Evolutionary conservation across 2,113 vertebrate species (phyloP).

Genomic region (Tupaia chinensis): DNA sequence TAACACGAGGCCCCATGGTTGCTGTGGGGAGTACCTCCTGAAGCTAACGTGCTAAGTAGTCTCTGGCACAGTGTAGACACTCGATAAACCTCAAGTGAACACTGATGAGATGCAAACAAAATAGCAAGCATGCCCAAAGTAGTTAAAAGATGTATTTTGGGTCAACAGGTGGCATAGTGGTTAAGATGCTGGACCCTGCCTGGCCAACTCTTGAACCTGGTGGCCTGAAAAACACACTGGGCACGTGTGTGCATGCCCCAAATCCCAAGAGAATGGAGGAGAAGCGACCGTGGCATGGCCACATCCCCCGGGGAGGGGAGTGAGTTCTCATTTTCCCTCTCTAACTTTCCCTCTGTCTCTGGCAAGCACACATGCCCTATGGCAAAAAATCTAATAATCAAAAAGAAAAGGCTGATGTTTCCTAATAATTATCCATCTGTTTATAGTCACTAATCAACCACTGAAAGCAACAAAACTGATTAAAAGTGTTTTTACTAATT

Average conservation of each 20-base stretch:
- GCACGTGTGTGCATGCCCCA: too few relatives aligned
- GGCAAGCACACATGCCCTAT: too few relatives aligned
- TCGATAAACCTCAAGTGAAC: neutral
- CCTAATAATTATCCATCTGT: neutral
- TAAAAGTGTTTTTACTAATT: conserved; percentile 57
- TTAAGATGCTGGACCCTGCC: too few relatives aligned
- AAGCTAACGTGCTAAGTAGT: neutral
- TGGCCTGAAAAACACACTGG: too few relatives aligned
- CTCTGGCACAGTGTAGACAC: neutral
- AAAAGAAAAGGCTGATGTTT: neutral
- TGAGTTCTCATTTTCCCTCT: too few relatives aligned
- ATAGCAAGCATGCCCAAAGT: neutral
- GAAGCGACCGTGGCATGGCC: too few relatives aligned
- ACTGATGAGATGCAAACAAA: neutral
- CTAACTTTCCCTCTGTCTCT: too few relatives aligned
- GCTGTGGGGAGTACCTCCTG: neutral
- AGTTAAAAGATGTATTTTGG: neutral
- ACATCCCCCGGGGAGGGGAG: too few relatives aligned
- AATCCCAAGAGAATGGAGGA: too few relatives aligned
- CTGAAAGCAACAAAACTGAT: neutral
- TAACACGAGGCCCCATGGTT: neutral
- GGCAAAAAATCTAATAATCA: too few relatives aligned
- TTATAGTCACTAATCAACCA: neutral
- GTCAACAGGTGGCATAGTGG: too few relatives aligned
- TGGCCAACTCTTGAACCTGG: too few relatives aligned